Conservation (phyloP, 2,113 vertebrate species). For the Aptenodytes forsteri region DNA sequence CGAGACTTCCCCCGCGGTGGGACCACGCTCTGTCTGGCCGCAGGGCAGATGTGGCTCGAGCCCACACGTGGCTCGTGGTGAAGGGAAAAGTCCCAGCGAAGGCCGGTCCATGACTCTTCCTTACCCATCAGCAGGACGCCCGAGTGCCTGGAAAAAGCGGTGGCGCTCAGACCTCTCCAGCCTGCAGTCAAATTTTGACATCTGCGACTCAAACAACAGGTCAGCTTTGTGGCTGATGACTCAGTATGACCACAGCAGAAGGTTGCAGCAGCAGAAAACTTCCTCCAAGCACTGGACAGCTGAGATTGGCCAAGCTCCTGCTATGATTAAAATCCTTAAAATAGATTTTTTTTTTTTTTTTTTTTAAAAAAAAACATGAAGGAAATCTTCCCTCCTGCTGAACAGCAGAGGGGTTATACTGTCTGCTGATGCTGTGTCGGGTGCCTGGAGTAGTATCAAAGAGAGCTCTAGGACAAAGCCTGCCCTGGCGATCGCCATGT, state of each 20-base stretch:
- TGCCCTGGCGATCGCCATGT: background rate
- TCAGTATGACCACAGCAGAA: background rate
- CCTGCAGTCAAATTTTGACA: background rate
- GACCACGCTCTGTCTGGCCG: fast-evolving
- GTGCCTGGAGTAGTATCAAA: background rate
- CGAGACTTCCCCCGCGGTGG: fast-evolving
- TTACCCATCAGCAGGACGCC: fast-evolving
- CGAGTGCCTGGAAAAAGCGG: background rate
- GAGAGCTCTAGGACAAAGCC: background rate
- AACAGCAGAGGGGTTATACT: background rate
- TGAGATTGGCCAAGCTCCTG: background rate
- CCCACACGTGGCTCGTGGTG: background rate
- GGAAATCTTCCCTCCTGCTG: no score
- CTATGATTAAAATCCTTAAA: background rate
- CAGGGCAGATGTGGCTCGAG: background rate
- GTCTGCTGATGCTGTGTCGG: background rate
- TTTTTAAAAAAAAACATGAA: background rate
- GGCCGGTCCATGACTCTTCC: background rate
- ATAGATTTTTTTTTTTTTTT: background rate
- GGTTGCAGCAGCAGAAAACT: background rate
- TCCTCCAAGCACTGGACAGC: background rate
- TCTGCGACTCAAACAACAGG: background rate
- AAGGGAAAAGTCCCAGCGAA: background rate
- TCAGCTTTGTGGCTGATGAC: background rate
- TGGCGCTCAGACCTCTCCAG: background rate